phyloP scores from a whole-genome alignment of 1,140 invertebrate species.

The Trypoxylus dichotomus region DNA sequence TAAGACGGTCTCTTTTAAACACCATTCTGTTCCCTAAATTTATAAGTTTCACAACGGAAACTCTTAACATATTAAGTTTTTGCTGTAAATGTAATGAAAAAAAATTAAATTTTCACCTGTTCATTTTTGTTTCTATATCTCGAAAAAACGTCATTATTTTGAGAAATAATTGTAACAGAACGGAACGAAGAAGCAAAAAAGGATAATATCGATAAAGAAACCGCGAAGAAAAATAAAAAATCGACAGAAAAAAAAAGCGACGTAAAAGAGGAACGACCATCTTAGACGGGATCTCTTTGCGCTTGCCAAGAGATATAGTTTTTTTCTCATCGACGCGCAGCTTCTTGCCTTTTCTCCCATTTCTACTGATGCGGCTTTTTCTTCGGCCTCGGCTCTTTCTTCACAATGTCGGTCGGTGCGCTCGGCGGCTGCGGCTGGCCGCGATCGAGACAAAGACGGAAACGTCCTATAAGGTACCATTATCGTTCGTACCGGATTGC shows the following conservation, averaged over 20 bases:
- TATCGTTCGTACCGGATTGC: constrained; percentile 15
- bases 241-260: neutral
- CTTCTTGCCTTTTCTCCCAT: neutral
- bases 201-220: neutral
- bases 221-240: neutral
- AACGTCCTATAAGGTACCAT: constrained; percentile 6
- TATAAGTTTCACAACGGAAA: too few relatives aligned
- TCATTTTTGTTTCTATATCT: too few relatives aligned
- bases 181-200: neutral
- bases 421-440: neutral
- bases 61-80: too few relatives aligned
- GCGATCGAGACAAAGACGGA: neutral
- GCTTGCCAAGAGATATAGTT: constrained; percentile 8
- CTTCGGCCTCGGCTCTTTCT: neutral
- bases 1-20: too few relatives aligned
- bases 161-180: too few relatives aligned
- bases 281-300: constrained; percentile 8
- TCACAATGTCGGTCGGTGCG: too few relatives aligned
- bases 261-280: neutral
- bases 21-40: too few relatives aligned
- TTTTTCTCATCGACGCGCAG: neutral
- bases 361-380: neutral
- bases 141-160: too few relatives aligned
- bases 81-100: too few relatives aligned
- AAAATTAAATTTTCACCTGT: too few relatives aligned